phyloP scores from a whole-genome alignment of 2,797 vertebrate species.

The Chaenodraco wilsoni region DNA sequence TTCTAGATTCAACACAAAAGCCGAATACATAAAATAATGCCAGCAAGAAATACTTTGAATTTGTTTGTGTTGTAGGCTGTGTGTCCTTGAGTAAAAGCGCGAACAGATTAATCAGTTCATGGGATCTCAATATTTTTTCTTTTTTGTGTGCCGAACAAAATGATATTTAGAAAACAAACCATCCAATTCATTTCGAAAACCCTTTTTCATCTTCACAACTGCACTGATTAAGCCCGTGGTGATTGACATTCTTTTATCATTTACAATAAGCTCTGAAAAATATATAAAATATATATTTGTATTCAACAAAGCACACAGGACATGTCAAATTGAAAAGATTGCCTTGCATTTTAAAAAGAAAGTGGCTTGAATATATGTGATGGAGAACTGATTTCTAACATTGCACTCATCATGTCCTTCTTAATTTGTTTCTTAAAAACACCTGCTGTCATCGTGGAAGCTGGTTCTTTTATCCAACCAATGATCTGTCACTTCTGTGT shows the following conservation, averaged over 20 bases:
- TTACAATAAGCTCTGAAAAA: constrained; percentile 17
- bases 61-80: neutral
- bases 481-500: constrained; percentile 20
- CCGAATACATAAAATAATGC: neutral
- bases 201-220: constrained; percentile 12
- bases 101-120: neutral
- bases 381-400: constrained; percentile 23
- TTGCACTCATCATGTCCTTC: constrained; percentile 26
- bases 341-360: constrained; percentile 35
- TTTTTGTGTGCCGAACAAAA: constrained; percentile 22
- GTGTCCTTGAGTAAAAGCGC: neutral
- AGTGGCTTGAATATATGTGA: constrained; percentile 27
- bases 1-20: neutral
- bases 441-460: constrained; percentile 24
- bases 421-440: constrained; percentile 42
- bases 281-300: constrained; percentile 9
- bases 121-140: neutral
- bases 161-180: constrained; percentile 37
- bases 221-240: constrained; percentile 16
- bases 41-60: neutral
- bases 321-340: constrained; percentile 35
- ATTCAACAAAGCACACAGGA: constrained; percentile 20
- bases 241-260: constrained; percentile 35
- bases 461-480: constrained; percentile 41
- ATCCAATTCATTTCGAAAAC: constrained; percentile 12